phyloP scores from a whole-genome alignment of 2,113 vertebrate genomes.

The Dipodomys stephensi region DNA sequence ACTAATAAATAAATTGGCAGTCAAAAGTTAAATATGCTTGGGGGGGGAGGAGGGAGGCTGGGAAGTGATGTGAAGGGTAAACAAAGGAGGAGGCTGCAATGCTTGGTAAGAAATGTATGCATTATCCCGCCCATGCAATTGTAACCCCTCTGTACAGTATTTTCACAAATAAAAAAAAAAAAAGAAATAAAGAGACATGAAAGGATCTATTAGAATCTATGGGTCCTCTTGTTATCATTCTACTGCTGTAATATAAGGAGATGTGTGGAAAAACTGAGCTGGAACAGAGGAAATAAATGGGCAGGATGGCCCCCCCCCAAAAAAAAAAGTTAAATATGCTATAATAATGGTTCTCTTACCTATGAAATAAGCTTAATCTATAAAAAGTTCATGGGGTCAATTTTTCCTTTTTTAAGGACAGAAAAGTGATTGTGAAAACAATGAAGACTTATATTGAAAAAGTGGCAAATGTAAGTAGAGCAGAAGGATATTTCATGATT shows the following conservation, averaged over 20 bases:
- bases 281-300: slow-evolving; percentile 42
- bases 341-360: not conserved
- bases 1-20: not conserved
- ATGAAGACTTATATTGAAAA: slow-evolving; percentile 97
- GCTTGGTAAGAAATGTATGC: too few species aligned
- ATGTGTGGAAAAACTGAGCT: not conserved
- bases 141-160: too few species aligned
- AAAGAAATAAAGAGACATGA: not conserved
- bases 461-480: slow-evolving; percentile 94
- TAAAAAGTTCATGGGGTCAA: slow-evolving; percentile 31
- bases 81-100: too few species aligned
- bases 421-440: slow-evolving; percentile 98
- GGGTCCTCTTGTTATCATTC: not conserved
- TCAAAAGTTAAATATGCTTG: not conserved
- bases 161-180: too few species aligned
- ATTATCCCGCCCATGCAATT: too few species aligned
- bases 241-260: not conserved
- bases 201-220: not conserved
- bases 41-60: too few species aligned
- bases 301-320: slow-evolving; percentile 9
- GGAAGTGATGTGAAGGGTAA: too few species aligned
- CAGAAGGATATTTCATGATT: not conserved
- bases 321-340: too few species aligned
- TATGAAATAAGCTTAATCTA: not conserved
- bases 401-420: slow-evolving; percentile 90